phyloP scores from a whole-genome alignment of 2,888 invertebrate genomes.

The Latrodectus hesperus region DNA sequence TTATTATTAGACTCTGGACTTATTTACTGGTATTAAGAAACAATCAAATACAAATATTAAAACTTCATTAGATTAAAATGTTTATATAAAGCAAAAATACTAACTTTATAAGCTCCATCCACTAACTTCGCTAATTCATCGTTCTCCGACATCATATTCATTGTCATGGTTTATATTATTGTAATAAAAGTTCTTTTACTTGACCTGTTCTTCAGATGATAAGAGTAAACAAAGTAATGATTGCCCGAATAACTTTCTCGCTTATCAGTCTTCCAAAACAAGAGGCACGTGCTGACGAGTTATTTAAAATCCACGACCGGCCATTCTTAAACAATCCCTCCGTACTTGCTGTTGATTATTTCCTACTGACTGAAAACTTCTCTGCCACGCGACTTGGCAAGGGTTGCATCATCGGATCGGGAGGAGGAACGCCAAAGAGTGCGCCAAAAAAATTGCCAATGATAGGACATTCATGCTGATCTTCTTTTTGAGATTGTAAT shows the following conservation, averaged over 20 bases:
- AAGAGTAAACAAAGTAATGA: background rate
- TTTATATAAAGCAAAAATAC: background rate
- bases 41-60: too few species aligned
- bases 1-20: too few species aligned
- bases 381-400: too few species aligned
- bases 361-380: background rate
- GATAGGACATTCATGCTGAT: too few species aligned
- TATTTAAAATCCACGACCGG: too few species aligned
- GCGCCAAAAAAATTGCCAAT: too few species aligned
- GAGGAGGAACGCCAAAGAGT: too few species aligned
- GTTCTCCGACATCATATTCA: conserved; percentile 56
- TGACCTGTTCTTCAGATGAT: background rate
- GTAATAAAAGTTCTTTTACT: background rate
- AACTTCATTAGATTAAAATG: too few species aligned
- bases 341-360: background rate
- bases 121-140: conserved; percentile 66
- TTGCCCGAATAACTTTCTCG: background rate
- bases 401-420: too few species aligned
- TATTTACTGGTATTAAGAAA: too few species aligned
- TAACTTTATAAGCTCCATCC: conserved; percentile 62
- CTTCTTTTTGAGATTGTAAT: too few species aligned
- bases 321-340: background rate
- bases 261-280: conserved; percentile 11
- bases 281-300: background rate
- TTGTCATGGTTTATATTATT: conserved; percentile 1